Percentiles rank a stretch among this genome's conserved stretches.
Evolutionary conservation across 2,888 invertebrate genomes (phyloP).

Genomic region (Drosophila formosana): DNA sequence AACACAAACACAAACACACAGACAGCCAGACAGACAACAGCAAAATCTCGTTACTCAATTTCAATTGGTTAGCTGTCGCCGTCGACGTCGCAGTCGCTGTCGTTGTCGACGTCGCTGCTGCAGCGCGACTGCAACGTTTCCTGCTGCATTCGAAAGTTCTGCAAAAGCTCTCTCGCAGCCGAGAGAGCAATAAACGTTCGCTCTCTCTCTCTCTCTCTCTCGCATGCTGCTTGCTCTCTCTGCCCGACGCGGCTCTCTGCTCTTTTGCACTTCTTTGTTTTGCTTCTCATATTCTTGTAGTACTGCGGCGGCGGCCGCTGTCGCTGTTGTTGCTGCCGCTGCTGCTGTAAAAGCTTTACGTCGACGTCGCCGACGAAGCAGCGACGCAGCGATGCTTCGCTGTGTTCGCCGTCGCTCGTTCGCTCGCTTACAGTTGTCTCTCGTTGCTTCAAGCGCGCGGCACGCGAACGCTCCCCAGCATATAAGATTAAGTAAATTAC

Average conservation of each 20-base stretch:
- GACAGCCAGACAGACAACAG: conserved; percentile 23
- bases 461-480: conserved; percentile 75
- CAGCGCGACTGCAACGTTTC: conserved; percentile 50
- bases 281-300: conserved; percentile 76
- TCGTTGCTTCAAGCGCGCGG: conserved; percentile 82
- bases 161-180: conserved; percentile 52
- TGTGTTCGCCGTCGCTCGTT: conserved; percentile 52
- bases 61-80: conserved; percentile 71
- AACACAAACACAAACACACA: conserved; percentile 45
- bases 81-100: conserved; percentile 8
- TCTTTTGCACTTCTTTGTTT: conserved; percentile 80
- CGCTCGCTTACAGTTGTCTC: conserved; percentile 82
- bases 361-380: conserved; percentile 53
- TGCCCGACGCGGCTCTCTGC: conserved; percentile 25
- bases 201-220: conserved; percentile 22
- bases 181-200: conserved; percentile 3
- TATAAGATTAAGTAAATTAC: conserved; percentile 12
- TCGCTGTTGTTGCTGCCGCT: conserved; percentile 23
- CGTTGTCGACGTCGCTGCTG: conserved; percentile 20
- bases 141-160: conserved; percentile 70
- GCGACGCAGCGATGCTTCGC: conserved; percentile 68
- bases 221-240: conserved; percentile 4
- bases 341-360: conserved; percentile 74
- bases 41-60: conserved; percentile 80
- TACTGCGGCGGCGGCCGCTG: conserved; percentile 29